phyloP scores from a whole-genome alignment of 2,888 invertebrate genomes.

The Euzetes globulus region DNA sequence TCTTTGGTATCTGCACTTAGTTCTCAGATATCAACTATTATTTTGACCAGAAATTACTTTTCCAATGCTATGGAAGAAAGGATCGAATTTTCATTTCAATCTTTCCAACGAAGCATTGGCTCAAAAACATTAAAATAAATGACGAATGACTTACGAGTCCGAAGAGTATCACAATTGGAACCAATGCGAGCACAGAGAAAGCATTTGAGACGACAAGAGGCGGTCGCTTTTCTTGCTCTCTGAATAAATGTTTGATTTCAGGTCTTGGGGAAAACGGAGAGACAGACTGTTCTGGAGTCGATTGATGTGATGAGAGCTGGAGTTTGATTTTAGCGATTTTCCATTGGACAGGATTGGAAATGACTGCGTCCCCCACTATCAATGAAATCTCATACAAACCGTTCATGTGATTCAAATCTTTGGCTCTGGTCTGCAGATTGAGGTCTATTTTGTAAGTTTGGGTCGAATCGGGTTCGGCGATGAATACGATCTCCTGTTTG shows the following conservation, averaged over 20 bases:
- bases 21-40: background rate
- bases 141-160: constrained; percentile 54
- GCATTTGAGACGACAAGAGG: constrained; percentile 76
- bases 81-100: constrained; percentile 9
- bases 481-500: constrained; percentile 80
- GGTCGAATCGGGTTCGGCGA: constrained; percentile 71
- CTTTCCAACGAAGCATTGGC: constrained; percentile 22
- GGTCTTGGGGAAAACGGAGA: constrained; percentile 52
- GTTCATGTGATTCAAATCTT: constrained; percentile 66
- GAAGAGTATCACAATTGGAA: constrained; percentile 65
- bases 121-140: background rate
- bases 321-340: constrained; percentile 63
- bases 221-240: constrained; percentile 83
- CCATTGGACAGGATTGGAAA: constrained; percentile 86
- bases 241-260: constrained; percentile 73
- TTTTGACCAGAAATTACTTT: background rate
- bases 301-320: constrained; percentile 10
- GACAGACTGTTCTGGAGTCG: background rate
- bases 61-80: constrained; percentile 29
- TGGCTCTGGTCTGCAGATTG: constrained; percentile 70
- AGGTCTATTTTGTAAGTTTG: constrained; percentile 75
- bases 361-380: constrained; percentile 81
- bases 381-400: constrained; percentile 74
- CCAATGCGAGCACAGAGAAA: constrained; percentile 73
- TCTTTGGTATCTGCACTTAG: background rate